Conservation (phyloP, 1,140 invertebrate genomes). For the Drosophila subpulchrella region DNA sequence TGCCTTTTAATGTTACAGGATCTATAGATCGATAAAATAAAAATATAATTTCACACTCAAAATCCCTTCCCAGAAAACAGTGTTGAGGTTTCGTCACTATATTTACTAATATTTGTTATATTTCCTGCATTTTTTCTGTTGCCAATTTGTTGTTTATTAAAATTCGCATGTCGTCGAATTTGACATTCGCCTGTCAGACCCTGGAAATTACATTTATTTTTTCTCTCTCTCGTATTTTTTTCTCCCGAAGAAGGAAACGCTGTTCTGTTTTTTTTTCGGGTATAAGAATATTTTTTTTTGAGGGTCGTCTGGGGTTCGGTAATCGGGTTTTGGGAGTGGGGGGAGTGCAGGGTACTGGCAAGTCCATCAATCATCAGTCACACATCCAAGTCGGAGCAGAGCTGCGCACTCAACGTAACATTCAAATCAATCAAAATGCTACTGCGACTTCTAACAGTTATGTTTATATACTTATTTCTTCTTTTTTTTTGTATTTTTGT, state of each 20-base stretch:
- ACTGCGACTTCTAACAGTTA: constrained; percentile 65
- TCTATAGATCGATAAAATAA: not conserved
- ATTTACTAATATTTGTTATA: constrained; percentile 2
- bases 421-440: constrained; percentile 82
- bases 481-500: constrained; percentile 20
- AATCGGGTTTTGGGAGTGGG: constrained; percentile 30
- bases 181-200: constrained; percentile 73
- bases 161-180: constrained; percentile 79
- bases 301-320: constrained; percentile 1
- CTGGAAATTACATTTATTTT: constrained; percentile 72
- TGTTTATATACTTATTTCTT: constrained; percentile 7
- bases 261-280: constrained; percentile 23
- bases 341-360: constrained; percentile 40
- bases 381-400: constrained; percentile 44
- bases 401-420: constrained; percentile 79
- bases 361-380: constrained; percentile 83
- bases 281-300: constrained; percentile 44
- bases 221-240: constrained; percentile 12
- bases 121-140: constrained; percentile 2
- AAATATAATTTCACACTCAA: not conserved
- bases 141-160: constrained; percentile 61
- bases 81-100: not conserved
- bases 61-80: not conserved
- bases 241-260: not conserved
- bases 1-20: too few species aligned